Base-by-base conservation (phyloP, 2,113 vertebrate species). In the Myiopsitta monachus region DNA sequence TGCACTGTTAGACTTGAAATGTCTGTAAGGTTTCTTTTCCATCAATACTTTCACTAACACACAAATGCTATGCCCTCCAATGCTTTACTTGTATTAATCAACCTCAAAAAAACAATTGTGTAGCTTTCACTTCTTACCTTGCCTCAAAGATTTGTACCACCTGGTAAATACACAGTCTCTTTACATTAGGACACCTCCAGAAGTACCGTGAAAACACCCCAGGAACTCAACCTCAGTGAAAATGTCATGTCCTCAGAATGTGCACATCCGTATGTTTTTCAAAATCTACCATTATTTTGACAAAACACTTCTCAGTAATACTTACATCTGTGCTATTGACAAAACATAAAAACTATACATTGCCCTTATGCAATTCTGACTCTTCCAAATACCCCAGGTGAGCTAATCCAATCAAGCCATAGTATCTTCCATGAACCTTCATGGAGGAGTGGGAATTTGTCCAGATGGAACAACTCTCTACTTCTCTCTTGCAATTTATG, bases 241-340 rank as follows among this genome's bases (percentile, higher is more conserved):
- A 76, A 41, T 2, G 0, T 31, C 7, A 10, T 0, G 1, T 6
- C 43, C 19, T 52, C 51, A 61, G 28, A 78, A 64, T 2, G 9
- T 1, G 3, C 7, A 43, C 12, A 46, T 49, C 44, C 44, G 18
- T 31, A 38, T 4, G 4, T 5, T 66, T 91, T 80, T 49, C 28
- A 19, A 90, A 77, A 86, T 14, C 31, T 44, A 69, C 12, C 6
- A 36, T 0, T 27, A 57, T 43, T 76, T 62, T 59, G 18, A 75
- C 18, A 93, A 51, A 70, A 70, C 4, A 18, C 3, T 77, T 61
- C 61, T 68, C 24, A 11, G 12, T 46, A 8, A 33, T 24, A 61
- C 9, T 46, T 63, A 1, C 26, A 30, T 24, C 44, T 47, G 28
- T 2, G 0, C 33, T 61, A 80, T 38, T 67, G 14, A 11, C 27